Evolutionary conservation across 2,888 invertebrate species (phyloP).

Genomic region (Melieria picta): DNA sequence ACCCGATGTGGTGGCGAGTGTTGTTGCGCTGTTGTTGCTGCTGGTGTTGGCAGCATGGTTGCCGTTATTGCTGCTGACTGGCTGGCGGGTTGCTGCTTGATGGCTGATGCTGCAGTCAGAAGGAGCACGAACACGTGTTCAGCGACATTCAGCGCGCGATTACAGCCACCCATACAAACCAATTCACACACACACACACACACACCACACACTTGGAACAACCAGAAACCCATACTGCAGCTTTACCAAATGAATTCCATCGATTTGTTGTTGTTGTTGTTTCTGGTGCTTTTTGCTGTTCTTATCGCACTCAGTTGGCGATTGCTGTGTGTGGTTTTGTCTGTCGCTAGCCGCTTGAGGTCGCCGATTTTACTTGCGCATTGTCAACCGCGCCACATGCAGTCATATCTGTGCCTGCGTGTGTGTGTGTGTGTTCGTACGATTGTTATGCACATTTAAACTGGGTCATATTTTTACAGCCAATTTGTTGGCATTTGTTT

Average conservation of each 20-base stretch:
- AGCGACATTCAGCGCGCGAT: constrained; percentile 24
- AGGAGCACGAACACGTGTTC: constrained; percentile 11
- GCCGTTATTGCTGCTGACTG: not conserved
- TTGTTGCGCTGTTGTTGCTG: no score
- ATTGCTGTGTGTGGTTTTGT: not conserved
- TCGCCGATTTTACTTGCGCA: constrained; percentile 19
- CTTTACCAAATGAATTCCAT: no score
- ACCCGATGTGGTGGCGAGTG: no score
- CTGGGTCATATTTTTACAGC: constrained; percentile 41
- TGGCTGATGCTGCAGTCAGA: no score
- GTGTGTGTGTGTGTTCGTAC: not conserved
- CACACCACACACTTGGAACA: not conserved
- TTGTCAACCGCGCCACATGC: constrained; percentile 1
- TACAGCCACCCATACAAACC: not conserved
- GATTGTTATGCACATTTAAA: constrained; percentile 13
- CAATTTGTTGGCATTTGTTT: constrained; percentile 38
- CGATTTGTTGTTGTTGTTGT: not conserved
- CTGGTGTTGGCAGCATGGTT: not conserved
- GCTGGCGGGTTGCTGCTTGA: no score
- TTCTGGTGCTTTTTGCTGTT: not conserved
- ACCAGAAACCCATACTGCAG: not conserved
- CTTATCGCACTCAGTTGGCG: not conserved
- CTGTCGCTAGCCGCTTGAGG: constrained; percentile 7
- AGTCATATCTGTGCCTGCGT: not conserved
- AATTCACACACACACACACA: constrained; percentile 1